Evolutionary conservation across 1,140 invertebrate species (phyloP).

Genomic region (Neodiprion virginianus): DNA sequence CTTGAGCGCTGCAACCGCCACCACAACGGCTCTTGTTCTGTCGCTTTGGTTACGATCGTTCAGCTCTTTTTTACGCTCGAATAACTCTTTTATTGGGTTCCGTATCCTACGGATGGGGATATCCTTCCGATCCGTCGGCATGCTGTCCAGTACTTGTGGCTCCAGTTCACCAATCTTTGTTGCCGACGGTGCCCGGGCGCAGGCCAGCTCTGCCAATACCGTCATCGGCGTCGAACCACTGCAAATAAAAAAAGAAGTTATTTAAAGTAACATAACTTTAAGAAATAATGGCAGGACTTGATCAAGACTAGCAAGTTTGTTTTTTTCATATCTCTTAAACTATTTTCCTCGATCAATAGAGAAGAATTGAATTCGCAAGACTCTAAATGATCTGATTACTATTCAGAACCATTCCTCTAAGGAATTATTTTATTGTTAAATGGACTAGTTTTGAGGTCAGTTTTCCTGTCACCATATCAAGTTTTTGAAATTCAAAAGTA

Average conservation of each 20-base stretch:
- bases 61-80: constrained; percentile 57
- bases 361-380: too few relatives aligned
- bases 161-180: constrained; percentile 28
- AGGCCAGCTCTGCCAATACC: constrained; percentile 57
- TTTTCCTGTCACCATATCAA: too few relatives aligned
- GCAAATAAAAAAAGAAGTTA: constrained; percentile 19
- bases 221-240: constrained; percentile 59
- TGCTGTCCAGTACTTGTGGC: constrained; percentile 14
- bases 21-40: constrained; percentile 28
- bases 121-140: constrained; percentile 27
- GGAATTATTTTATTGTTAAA: too few relatives aligned
- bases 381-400: too few relatives aligned
- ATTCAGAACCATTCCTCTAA: too few relatives aligned
- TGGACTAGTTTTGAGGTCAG: too few relatives aligned
- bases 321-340: too few relatives aligned
- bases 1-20: constrained; percentile 21
- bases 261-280: background rate
- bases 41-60: constrained; percentile 49
- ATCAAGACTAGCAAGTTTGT: too few relatives aligned
- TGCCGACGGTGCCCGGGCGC: constrained; percentile 53
- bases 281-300: too few relatives aligned
- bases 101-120: constrained; percentile 42
- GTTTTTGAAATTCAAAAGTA: too few relatives aligned
- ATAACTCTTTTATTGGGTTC: constrained; percentile 57
- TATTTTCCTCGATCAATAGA: too few relatives aligned